Evolutionary conservation across 2,113 vertebrate genomes (phyloP).

Genomic region (Oreochromis aureus): DNA sequence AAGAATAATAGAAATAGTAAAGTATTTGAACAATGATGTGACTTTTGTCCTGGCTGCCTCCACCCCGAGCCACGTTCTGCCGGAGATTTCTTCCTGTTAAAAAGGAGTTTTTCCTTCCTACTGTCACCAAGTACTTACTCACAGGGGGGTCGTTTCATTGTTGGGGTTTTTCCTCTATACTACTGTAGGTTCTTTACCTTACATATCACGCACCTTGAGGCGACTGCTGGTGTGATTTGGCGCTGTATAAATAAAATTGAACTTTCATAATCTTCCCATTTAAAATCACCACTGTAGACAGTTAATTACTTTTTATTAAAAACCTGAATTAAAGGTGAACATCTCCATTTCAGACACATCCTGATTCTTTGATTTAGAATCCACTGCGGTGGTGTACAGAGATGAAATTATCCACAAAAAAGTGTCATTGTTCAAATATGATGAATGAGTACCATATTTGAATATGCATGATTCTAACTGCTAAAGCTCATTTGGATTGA

Average conservation of each 20-base stretch:
- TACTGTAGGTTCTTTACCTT: neutral
- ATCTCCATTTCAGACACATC: fast-evolving
- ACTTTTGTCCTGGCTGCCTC: neutral
- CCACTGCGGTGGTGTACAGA: neutral
- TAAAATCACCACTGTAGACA: fast-evolving
- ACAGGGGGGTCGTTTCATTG: neutral
- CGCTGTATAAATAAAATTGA: neutral
- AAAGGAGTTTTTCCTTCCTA: fast-evolving
- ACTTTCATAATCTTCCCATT: neutral
- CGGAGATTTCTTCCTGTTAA: neutral
- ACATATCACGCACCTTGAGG: neutral
- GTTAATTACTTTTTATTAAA: neutral
- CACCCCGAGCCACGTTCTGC: fast-evolving
- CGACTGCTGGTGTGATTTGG: fast-evolving
- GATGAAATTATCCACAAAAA: fast-evolving
- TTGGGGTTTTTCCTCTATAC: neutral
- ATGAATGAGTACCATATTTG: fast-evolving
- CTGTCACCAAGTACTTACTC: neutral
- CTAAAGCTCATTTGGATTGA: fast-evolving
- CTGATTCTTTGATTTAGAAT: neutral
- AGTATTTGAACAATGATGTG: fast-evolving
- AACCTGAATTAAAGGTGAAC: fast-evolving
- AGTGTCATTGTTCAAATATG: neutral
- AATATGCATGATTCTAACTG: neutral
- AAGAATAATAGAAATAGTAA: neutral